phyloP scores from a whole-genome alignment of 2,888 invertebrate species.

The Trisateles emortualis region DNA sequence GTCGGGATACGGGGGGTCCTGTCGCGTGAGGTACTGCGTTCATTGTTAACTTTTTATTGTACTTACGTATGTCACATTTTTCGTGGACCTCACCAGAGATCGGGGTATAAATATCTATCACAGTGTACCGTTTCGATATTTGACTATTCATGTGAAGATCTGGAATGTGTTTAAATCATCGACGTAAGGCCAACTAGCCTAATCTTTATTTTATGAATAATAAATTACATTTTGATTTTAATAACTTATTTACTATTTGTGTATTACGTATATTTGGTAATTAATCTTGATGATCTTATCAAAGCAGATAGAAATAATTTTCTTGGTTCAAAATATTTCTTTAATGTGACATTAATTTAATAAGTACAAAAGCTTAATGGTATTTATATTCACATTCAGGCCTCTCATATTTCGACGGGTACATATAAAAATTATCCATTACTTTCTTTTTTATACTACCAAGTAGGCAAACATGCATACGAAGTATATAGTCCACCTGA shows the following conservation, averaged over 20 bases:
- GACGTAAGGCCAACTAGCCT: slow-evolving; percentile 63
- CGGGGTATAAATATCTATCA: slow-evolving; percentile 73
- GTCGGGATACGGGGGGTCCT: slow-evolving; percentile 79
- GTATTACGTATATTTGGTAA: slow-evolving; percentile 62
- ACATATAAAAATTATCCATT: too few relatives aligned
- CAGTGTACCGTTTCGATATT: slow-evolving; percentile 67
- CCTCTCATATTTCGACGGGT: too few relatives aligned
- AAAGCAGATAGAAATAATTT: slow-evolving; percentile 57
- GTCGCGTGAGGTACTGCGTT: slow-evolving; percentile 68
- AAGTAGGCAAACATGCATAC: too few relatives aligned
- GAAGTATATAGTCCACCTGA: too few relatives aligned
- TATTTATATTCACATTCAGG: slow-evolving; percentile 10
- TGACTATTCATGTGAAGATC: slow-evolving; percentile 67
- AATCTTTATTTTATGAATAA: slow-evolving; percentile 82
- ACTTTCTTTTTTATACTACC: too few relatives aligned
- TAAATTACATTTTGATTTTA: slow-evolving; percentile 83
- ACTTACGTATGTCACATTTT: slow-evolving; percentile 76
- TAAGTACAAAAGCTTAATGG: slow-evolving; percentile 16
- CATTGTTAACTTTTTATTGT: slow-evolving; percentile 82
- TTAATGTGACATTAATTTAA: slow-evolving; percentile 29
- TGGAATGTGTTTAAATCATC: slow-evolving; percentile 78
- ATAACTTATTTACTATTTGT: slow-evolving; percentile 80
- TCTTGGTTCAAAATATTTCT: slow-evolving; percentile 57
- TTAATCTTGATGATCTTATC: slow-evolving; percentile 71
- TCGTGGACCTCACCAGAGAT: slow-evolving; percentile 70